Percentiles rank a stretch among this genome's conserved stretches.
Conservation (phyloP, 2,888 invertebrate genomes). For the Ellobium chinense region DNA sequence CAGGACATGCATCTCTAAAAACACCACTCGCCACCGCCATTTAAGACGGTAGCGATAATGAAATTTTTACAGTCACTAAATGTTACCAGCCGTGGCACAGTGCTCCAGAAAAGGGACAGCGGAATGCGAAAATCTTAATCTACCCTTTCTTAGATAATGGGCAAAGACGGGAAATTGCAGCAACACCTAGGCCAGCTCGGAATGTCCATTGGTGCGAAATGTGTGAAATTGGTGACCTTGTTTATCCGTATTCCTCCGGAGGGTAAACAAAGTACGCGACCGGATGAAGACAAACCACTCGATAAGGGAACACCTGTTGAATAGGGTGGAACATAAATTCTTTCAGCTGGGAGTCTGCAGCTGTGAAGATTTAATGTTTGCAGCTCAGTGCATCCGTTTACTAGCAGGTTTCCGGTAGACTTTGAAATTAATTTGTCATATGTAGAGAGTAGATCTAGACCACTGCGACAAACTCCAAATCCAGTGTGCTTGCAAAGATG, state of each 20-base stretch:
- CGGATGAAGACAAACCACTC: not conserved
- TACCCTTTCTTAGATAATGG: not conserved
- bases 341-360: not conserved
- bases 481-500: no score
- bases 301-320: slow-evolving; percentile 29
- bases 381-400: not conserved
- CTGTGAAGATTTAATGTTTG: not conserved
- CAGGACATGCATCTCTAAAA: no score
- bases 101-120: not conserved
- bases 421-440: no score
- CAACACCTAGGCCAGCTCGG: not conserved
- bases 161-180: not conserved
- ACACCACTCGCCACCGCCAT: no score
- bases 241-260: not conserved
- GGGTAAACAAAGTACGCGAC: not conserved
- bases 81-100: no score
- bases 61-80: no score
- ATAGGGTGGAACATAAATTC: not conserved
- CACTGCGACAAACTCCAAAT: no score
- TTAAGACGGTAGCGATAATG: no score
- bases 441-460: no score
- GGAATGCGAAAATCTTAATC: not conserved
- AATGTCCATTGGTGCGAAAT: not conserved
- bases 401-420: no score
- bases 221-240: slow-evolving; percentile 1